Conservation (phyloP, 2,797 vertebrate species). For the Hoplostethus atlanticus region DNA sequence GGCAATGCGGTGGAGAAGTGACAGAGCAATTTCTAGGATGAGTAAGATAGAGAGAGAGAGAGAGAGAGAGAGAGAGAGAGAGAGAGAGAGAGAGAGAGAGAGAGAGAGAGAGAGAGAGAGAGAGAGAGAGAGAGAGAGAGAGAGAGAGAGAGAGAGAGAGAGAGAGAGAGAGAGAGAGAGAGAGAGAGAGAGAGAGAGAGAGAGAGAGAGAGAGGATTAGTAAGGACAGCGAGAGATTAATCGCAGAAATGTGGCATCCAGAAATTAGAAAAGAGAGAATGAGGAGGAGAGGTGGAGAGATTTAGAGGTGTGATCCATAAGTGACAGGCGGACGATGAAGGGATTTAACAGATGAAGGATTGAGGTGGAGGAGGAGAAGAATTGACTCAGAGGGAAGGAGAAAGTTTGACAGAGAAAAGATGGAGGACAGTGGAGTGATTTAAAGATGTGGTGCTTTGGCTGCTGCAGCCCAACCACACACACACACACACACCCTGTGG, state of each 20-base stretch:
- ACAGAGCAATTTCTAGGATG: slow-evolving; percentile 23
- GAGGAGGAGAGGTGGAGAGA: slow-evolving; percentile 15
- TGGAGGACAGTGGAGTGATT: too few species aligned
- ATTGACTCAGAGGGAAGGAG: neutral
- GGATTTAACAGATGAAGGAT: slow-evolving; percentile 20
- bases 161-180: neutral
- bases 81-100: slow-evolving; percentile 6
- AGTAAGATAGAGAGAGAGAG: neutral
- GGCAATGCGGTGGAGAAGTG: slow-evolving; percentile 23
- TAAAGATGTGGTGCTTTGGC: too few species aligned
- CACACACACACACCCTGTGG: too few species aligned
- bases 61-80: too few species aligned
- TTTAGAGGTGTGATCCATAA: slow-evolving; percentile 32
- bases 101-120: slow-evolving; percentile 1
- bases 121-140: neutral
- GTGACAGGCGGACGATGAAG: slow-evolving; percentile 32
- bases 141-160: neutral
- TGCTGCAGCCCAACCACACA: too few species aligned
- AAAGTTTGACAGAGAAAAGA: neutral
- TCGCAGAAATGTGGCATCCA: slow-evolving; percentile 7
- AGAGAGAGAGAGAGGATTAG: slow-evolving; percentile 15
- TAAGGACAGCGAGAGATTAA: slow-evolving; percentile 30
- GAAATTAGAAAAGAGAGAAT: slow-evolving; percentile 27
- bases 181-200: too few species aligned
- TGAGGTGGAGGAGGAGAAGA: neutral